phyloP scores from a whole-genome alignment of 2,797 vertebrate species.

The Sebastes reedi region DNA sequence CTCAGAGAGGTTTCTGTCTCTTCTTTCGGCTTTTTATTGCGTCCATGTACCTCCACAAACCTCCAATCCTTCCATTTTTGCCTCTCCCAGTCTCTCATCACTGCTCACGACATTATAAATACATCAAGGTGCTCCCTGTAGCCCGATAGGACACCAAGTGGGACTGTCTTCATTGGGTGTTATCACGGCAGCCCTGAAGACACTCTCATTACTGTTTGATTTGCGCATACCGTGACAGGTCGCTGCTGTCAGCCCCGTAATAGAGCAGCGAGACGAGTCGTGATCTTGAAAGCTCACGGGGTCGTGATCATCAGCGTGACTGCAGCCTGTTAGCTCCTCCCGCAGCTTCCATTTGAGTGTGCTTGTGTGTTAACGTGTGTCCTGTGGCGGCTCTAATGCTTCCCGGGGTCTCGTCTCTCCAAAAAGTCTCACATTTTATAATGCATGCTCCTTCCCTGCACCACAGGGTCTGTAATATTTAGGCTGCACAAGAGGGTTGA shows the following conservation, averaged over 20 bases:
- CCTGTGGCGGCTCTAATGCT: conserved; percentile 7
- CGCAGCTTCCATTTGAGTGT: conserved; percentile 11
- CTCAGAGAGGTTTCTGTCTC: not conserved
- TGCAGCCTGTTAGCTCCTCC: conserved; percentile 23
- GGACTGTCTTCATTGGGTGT: not conserved
- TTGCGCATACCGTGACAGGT: not conserved
- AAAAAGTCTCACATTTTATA: conserved; percentile 33
- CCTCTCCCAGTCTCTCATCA: not conserved
- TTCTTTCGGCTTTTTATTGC: not conserved
- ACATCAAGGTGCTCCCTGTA: not conserved
- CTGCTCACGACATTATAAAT: conserved; percentile 23
- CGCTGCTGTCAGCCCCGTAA: not conserved
- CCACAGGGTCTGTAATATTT: conserved; percentile 36
- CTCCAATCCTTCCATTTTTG: not conserved
- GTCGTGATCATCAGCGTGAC: conserved; percentile 28
- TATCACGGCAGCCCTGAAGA: conserved; percentile 9
- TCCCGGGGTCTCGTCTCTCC: not conserved
- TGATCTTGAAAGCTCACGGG: conserved; percentile 18
- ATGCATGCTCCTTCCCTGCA: conserved; percentile 14
- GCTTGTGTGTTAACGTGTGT: not conserved
- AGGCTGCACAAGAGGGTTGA: not conserved
- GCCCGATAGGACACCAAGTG: conserved; percentile 7
- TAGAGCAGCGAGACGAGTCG: not conserved
- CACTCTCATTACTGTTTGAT: not conserved
- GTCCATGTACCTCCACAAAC: not conserved